Evolutionary conservation across 2,888 invertebrate species (phyloP), one percentile per base, ranked within the genome.

Genomic region (Schizaphis graminum): DNA sequence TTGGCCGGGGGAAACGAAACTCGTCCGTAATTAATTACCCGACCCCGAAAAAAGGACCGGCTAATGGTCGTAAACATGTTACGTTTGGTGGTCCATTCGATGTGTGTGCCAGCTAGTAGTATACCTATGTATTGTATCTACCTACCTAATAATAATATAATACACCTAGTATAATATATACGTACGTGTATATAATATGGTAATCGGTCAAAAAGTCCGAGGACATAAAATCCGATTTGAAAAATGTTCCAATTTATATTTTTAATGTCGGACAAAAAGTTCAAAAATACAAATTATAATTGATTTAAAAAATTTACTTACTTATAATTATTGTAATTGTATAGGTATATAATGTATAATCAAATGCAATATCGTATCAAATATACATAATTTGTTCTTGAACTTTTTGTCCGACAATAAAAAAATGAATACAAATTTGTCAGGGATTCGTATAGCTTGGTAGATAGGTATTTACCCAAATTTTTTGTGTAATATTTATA

Each of bases 31-130:
- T 94, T 94, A 94, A 94, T 94, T 94, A 94, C 91, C 84, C 47
- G 57, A 90, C 57, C 57, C 90, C 91, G 91, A 90, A 86, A 90
- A 91, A 91, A 94, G n/a, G 90, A 94, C 94, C 91, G 86, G 90
- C 94, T 90, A 93, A 93, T 93, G 93, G 93, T 90, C 94, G 94
- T 94, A 86, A 91, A 94, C 90, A 44, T 53, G 94, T 94, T 86
- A 57, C 56, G 86, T 88, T 86, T 89, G 93, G 93, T 93, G 93
- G 93, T 93, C 92, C 87, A 16, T 53, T 53, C 77, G 41, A 49
- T 47, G 44, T 10, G 67, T 44, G 47, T n/a, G 67, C 10, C 16
- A n/a, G 47, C 47, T 1, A 47, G 44, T 47, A 7, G 44, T 44
- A 21, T 44, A 61, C 16, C 5, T 67, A 16, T 47, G n/a, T 41